These are phyloP conservation scores for Adelognathus sp. DNA, from an alignment of 2,888 invertebrate genomes.

Conservation along the genomic window DNA sequence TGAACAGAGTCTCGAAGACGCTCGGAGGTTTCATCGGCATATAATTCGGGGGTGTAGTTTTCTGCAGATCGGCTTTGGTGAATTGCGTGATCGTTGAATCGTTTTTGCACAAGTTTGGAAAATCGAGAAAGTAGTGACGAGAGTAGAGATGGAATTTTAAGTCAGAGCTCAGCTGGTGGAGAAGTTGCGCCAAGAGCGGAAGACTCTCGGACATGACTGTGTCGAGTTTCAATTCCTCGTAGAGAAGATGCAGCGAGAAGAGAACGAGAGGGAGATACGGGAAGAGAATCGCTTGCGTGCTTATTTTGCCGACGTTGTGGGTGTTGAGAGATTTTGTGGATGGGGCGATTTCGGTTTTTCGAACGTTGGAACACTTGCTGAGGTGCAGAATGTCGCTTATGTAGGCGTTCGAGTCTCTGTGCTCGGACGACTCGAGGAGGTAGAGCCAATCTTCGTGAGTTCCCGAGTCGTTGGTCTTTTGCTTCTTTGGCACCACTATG, in stretches of 20 bases:
- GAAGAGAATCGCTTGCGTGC: conserved; percentile 87
- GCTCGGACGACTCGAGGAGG: conserved; percentile 84
- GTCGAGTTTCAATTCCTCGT: conserved; percentile 95
- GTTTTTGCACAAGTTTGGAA: conserved; percentile 84
- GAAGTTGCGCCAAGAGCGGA: conserved; percentile 86
- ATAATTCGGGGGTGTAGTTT: conserved; percentile 85
- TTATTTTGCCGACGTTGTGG: conserved; percentile 82
- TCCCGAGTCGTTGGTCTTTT: conserved; percentile 89
- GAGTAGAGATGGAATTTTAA: conserved; percentile 87
- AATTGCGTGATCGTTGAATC: conserved; percentile 82
- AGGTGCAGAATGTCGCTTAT: conserved; percentile 82
- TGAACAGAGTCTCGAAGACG: conserved; percentile 88
- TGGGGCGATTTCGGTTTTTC: conserved; percentile 44
- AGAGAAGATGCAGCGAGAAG: conserved; percentile 92
- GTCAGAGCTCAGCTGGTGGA: conserved; percentile 90
- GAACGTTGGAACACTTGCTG: conserved; percentile 61
- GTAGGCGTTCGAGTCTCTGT: conserved; percentile 82
- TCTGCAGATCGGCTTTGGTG: conserved; percentile 83
- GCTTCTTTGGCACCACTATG: conserved; percentile 87
- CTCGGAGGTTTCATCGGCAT: conserved; percentile 86
- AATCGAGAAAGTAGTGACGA: conserved; percentile 93
- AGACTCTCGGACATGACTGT: conserved; percentile 87
- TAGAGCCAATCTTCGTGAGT: conserved; percentile 92
- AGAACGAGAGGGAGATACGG: conserved; percentile 89
- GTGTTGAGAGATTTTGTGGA: no score